Percentiles rank a stretch among this genome's conserved stretches.
These are phyloP conservation scores for Nasonia longicornis DNA, from an alignment of 1,140 invertebrate species.

Conservation along the genomic window DNA sequence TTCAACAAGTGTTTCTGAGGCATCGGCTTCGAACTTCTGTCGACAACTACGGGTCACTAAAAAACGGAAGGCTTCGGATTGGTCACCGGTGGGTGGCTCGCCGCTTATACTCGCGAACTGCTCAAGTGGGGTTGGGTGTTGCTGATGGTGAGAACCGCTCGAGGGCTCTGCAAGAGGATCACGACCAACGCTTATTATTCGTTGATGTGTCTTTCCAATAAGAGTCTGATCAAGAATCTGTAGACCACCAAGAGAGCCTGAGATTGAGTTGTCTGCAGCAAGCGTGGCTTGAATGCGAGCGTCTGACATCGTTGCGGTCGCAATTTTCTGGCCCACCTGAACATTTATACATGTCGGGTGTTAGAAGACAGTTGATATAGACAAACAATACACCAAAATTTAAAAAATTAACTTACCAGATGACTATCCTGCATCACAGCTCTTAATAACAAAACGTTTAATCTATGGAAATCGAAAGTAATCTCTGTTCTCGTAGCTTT, in stretches of 20 bases:
- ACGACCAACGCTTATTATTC: constrained; percentile 87
- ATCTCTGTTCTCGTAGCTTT: constrained; percentile 76
- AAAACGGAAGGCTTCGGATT: constrained; percentile 63
- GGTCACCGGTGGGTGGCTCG: constrained; percentile 42
- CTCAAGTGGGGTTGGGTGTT: constrained; percentile 44
- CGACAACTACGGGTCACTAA: constrained; percentile 61
- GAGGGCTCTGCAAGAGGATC: constrained; percentile 74
- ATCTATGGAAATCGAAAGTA: constrained; percentile 91
- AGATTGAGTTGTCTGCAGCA: constrained; percentile 74
- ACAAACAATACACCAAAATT: neutral
- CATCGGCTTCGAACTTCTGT: constrained; percentile 42
- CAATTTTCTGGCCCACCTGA: constrained; percentile 84
- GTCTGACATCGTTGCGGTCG: constrained; percentile 90
- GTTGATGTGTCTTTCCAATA: constrained; percentile 84
- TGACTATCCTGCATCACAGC: constrained; percentile 80
- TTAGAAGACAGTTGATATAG: neutral
- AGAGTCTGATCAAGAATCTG: constrained; percentile 91
- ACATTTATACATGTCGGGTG: neutral
- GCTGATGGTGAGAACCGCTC: constrained; percentile 40
- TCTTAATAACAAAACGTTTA: constrained; percentile 88
- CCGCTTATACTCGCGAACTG: constrained; percentile 50
- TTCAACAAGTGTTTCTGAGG: constrained; percentile 59
- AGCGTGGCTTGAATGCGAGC: constrained; percentile 91
- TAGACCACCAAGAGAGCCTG: constrained; percentile 90
- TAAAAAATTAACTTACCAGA: constrained; percentile 62